Base-by-base conservation (phyloP, 2,888 invertebrate species). In the Cephalotes varians region DNA sequence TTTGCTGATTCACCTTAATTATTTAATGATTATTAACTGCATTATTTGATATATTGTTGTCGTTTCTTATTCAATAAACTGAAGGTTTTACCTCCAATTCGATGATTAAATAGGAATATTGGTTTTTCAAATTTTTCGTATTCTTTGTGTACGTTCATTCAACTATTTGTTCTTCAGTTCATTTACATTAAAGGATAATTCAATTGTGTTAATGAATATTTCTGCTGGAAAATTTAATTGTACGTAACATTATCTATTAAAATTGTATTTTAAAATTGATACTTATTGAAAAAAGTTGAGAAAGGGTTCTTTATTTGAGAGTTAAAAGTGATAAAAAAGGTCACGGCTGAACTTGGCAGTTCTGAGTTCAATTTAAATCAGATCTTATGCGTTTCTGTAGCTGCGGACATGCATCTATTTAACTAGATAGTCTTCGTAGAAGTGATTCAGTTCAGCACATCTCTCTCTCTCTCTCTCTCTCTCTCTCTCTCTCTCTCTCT, bases 391-490 rank as follows among this genome's bases (percentile, higher is more conserved):
- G 34, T 77, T 44, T 54, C 40, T 31, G 21, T 56, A 34, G 56
- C n/a, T 56, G n/a, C 44, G 31, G 54, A 56, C 44, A 44, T 79
- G 62, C 47, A 62, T n/a, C 34, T 54, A 79, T 74, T 62, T 74
- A 37, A 65, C 71, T 18, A 31, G 51, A 12, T 58, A 31, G 54
- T 21, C 56, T 58, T 18, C 15, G 31, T 56, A 34, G 21, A 67
- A 28, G 28, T 3, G n/a, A 67, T 87, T 90, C 85, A 85, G 87
- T 89, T 88, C 85, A 85, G 86, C 82, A 67, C 12, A 40, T 90
- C 87, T 88, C 89, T 90, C 74, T 81, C 84, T 65, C 82, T 82
- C 81, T 47, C 64, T 82, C 84, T 73, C 71, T 73, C 88, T 90
- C 87, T 88, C 90, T 90, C 77, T 81, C 83, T 64, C 82, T 82